These are phyloP conservation scores for Diploptera punctata DNA, from an alignment of 2,888 invertebrate species.

Conservation along the genomic window DNA sequence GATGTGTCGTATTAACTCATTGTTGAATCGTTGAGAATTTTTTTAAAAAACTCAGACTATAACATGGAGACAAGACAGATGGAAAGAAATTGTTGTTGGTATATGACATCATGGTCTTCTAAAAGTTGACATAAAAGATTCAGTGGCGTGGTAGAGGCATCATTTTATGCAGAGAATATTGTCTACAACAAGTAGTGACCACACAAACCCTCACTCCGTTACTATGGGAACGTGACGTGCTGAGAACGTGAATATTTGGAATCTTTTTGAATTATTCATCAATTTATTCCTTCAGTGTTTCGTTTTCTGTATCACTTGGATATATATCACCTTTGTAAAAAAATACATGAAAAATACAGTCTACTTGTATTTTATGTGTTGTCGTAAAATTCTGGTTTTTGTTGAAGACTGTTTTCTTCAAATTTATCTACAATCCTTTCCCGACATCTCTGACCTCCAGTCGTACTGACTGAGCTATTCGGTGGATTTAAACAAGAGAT, in stretches of 20 bases:
- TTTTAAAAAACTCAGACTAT: too few species aligned
- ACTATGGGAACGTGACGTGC: slow-evolving; percentile 6
- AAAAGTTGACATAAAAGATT: background rate
- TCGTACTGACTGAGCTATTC: background rate
- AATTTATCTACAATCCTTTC: slow-evolving; percentile 13
- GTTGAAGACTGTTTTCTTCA: background rate
- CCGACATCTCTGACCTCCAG: background rate
- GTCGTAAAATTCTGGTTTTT: slow-evolving; percentile 25
- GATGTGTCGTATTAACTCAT: too few species aligned
- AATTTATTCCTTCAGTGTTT: background rate
- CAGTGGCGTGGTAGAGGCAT: background rate
- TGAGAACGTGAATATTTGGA: slow-evolving; percentile 2
- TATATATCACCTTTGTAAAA: background rate
- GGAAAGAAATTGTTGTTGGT: too few species aligned
- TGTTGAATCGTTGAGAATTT: too few species aligned
- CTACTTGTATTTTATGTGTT: background rate
- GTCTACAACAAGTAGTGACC: background rate
- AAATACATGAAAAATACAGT: background rate
- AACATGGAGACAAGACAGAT: too few species aligned
- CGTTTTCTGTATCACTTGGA: background rate
- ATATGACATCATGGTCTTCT: background rate
- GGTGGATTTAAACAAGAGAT: too few species aligned
- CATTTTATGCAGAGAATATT: slow-evolving; percentile 15
- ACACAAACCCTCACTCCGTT: background rate
- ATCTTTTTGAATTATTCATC: slow-evolving; percentile 14